Conservation (phyloP, 2,797 vertebrate species). For the Rhinogobio ventralis region DNA sequence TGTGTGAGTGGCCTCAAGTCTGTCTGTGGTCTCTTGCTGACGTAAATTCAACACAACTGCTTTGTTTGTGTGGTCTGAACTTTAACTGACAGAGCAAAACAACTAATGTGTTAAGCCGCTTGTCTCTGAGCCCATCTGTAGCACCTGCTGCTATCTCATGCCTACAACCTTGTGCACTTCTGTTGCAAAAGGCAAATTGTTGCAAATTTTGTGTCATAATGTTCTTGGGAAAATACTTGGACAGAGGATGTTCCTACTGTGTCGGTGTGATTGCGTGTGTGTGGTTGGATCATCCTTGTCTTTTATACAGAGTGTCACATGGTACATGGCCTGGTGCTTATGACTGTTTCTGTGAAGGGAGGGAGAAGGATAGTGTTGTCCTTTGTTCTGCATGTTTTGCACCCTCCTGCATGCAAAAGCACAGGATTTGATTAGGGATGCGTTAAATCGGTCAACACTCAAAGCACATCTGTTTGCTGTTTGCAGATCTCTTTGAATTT, state of each 20-base stretch:
- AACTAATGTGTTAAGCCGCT: conserved; percentile 63
- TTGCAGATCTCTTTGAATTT: neutral
- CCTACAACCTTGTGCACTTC: conserved; percentile 8
- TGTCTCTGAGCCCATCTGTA: conserved; percentile 18
- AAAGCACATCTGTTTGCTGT: neutral
- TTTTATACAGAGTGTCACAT: conserved; percentile 34
- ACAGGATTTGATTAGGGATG: conserved; percentile 23
- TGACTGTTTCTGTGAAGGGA: conserved; percentile 40
- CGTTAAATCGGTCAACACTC: neutral
- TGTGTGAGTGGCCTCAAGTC: conserved; percentile 25
- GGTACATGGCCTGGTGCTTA: conserved; percentile 40
- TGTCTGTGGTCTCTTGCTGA: conserved; percentile 72
- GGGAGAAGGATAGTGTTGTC: conserved; percentile 15
- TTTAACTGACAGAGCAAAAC: conserved; percentile 72
- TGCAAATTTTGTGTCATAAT: conserved; percentile 34
- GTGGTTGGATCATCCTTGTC: conserved; percentile 31
- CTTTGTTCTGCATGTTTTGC: conserved; percentile 15
- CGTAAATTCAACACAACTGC: conserved; percentile 79
- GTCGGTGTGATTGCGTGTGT: conserved; percentile 28
- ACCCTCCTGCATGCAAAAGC: neutral
- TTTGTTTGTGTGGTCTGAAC: conserved; percentile 75
- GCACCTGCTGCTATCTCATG: conserved; percentile 6
- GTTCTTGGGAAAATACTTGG: conserved; percentile 40
- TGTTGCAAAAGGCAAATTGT: conserved; percentile 28
- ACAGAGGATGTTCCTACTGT: conserved; percentile 24